Evolutionary conservation across 2,797 vertebrate species (phyloP).

Genomic region (Selene dorsalis): DNA sequence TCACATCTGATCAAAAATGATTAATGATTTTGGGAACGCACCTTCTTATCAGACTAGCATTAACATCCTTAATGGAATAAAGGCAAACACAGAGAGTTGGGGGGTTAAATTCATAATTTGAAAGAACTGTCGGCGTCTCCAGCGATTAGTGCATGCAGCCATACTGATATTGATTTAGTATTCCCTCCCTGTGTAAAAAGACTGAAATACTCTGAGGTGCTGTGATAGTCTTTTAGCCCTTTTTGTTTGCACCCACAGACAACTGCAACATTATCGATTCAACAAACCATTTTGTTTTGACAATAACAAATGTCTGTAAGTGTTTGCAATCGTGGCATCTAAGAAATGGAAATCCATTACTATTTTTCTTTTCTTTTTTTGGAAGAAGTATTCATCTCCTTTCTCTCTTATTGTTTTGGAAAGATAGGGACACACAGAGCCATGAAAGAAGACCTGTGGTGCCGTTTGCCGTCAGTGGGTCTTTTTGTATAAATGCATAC

Average conservation of each 20-base stretch:
- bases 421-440: slow-evolving; percentile 42
- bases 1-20: slow-evolving; percentile 40
- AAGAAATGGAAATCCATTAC: slow-evolving; percentile 39
- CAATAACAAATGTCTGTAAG: slow-evolving; percentile 66
- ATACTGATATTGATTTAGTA: slow-evolving; percentile 38
- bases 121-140: slow-evolving; percentile 19
- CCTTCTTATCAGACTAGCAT: not conserved
- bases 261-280: slow-evolving; percentile 62
- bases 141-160: slow-evolving; percentile 12
- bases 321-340: slow-evolving; percentile 45
- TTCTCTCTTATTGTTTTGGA: slow-evolving; percentile 35
- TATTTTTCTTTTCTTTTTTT: slow-evolving; percentile 20
- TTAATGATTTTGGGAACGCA: slow-evolving; percentile 23
- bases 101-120: slow-evolving; percentile 10
- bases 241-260: slow-evolving; percentile 37
- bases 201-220: slow-evolving; percentile 32
- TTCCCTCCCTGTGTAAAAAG: slow-evolving; percentile 27
- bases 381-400: slow-evolving; percentile 52
- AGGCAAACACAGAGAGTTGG: not conserved
- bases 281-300: slow-evolving; percentile 66
- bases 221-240: slow-evolving; percentile 48
- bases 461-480: slow-evolving; percentile 27
- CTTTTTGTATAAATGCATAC: slow-evolving; percentile 43
- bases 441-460: slow-evolving; percentile 39
- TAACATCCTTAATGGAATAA: slow-evolving; percentile 9